These are phyloP conservation scores for Papilio glaucus DNA, from an alignment of 1,140 invertebrate genomes.

Conservation along the genomic window DNA sequence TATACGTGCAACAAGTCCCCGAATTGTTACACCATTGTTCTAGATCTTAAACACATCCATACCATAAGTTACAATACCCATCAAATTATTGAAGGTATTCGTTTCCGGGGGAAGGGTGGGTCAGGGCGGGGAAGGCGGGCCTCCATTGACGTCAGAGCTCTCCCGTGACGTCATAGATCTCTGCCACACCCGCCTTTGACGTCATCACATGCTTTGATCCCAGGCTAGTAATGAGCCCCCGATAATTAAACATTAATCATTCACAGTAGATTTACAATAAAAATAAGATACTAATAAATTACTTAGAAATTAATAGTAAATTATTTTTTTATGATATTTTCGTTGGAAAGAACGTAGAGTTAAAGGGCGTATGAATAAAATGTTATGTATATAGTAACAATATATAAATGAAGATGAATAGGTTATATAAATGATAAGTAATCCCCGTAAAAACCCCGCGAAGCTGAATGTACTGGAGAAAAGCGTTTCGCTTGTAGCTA, in stretches of 20 bases:
- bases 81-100: conserved; percentile 68
- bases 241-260: background rate
- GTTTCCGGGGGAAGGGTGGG: conserved; percentile 51
- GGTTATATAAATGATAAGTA: conserved; percentile 37
- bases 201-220: conserved; percentile 59
- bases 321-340: background rate
- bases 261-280: background rate
- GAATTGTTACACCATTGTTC: conserved; percentile 47
- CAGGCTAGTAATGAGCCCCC: conserved; percentile 23
- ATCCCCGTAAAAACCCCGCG: conserved; percentile 36
- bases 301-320: background rate
- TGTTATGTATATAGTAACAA: background rate
- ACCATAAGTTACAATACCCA: conserved; percentile 74
- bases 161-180: conserved; percentile 77
- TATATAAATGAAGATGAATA: conserved; percentile 27
- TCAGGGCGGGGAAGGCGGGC: conserved; percentile 47
- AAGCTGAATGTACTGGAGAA: conserved; percentile 57
- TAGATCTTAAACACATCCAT: too few relatives aligned
- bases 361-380: background rate
- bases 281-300: background rate
- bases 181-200: conserved; percentile 80
- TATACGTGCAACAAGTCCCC: too few relatives aligned
- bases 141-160: conserved; percentile 74
- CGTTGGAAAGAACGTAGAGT: background rate
- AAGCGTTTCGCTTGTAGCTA: conserved; percentile 60